phyloP scores from a whole-genome alignment of 2,113 vertebrate species.

The Probosciger aterrimus region DNA sequence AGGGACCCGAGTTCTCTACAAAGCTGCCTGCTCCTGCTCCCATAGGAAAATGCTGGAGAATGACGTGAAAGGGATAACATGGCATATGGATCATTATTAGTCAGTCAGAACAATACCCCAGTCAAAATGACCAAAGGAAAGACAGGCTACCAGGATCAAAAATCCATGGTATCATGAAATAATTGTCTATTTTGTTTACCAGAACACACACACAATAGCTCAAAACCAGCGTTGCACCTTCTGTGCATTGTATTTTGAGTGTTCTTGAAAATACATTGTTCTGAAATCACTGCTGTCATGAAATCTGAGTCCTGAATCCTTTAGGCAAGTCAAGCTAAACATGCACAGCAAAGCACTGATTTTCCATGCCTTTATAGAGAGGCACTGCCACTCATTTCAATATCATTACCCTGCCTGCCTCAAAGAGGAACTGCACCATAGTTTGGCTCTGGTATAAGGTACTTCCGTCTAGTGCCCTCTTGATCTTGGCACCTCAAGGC shows the following conservation, averaged over 20 bases:
- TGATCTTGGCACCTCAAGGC: background rate
- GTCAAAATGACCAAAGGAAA: background rate
- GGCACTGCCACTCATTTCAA: background rate
- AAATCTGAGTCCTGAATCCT: background rate
- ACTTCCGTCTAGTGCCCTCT: background rate
- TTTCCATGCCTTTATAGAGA: background rate
- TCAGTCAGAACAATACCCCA: background rate
- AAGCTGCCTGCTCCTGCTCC: background rate
- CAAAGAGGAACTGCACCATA: background rate
- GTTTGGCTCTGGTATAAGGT: background rate
- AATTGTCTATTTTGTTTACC: background rate
- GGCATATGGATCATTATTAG: background rate
- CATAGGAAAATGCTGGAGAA: background rate
- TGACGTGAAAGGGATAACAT: background rate
- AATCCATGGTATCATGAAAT: background rate
- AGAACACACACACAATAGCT: background rate
- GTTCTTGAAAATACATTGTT: background rate
- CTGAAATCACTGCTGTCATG: background rate
- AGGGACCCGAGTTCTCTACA: background rate
- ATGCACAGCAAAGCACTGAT: background rate
- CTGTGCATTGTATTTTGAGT: background rate
- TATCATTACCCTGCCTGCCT: background rate
- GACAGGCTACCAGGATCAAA: background rate
- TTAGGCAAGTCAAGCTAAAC: background rate
- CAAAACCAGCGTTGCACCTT: background rate